Percentiles rank a stretch among this genome's conserved stretches.
phyloP scores from a whole-genome alignment of 2,797 vertebrate genomes.

The Gallinago stenura region DNA sequence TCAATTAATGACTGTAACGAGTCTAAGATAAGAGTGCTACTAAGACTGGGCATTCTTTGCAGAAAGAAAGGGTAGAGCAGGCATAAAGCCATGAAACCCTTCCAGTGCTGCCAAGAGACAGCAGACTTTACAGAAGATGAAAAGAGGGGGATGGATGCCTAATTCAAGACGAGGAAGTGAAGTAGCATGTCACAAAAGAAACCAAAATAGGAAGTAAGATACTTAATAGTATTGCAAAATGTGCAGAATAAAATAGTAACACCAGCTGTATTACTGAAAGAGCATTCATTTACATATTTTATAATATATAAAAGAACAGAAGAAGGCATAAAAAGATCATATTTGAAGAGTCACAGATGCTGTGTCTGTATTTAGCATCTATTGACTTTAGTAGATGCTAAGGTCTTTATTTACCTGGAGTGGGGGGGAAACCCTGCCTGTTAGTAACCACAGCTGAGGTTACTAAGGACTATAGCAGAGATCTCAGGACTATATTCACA shows the following conservation, averaged over 20 bases:
- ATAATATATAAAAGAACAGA: background rate
- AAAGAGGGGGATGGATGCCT: background rate
- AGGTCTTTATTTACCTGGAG: background rate
- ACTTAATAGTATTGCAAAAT: slow-evolving; percentile 1
- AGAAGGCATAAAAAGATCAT: background rate
- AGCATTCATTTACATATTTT: background rate
- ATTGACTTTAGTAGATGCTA: background rate
- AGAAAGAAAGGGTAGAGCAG: background rate
- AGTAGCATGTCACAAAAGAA: background rate
- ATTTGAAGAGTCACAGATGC: background rate
- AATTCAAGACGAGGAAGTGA: background rate
- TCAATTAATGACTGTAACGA: background rate
- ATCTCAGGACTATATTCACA: background rate
- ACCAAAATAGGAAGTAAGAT: background rate
- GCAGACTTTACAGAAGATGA: slow-evolving; percentile 23
- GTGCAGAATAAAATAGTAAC: background rate
- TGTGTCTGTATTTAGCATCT: background rate
- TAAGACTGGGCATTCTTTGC: slow-evolving; percentile 9
- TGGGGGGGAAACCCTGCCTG: accelerated
- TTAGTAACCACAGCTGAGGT: background rate
- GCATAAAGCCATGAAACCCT: slow-evolving; percentile 25
- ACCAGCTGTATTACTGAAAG: background rate
- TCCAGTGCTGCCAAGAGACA: slow-evolving; percentile 47
- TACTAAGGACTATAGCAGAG: background rate
- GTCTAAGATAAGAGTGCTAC: background rate